Evolutionary conservation across 64 coral and sea anemone species (phyloP).

Genomic region (Exaiptasia diaphana): DNA sequence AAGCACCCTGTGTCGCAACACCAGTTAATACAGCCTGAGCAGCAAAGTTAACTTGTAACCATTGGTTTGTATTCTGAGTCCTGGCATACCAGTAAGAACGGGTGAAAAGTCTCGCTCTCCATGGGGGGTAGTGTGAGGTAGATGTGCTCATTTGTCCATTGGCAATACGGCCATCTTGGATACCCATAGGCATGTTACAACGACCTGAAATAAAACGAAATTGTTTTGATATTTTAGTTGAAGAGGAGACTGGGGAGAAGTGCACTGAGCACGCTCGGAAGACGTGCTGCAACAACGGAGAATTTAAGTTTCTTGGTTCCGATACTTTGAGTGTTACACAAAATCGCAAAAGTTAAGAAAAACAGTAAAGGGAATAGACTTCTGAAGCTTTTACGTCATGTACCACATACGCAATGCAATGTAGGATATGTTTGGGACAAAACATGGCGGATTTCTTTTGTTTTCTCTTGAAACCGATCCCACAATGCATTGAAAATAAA

Average conservation of each 20-base stretch:
- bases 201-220: slow-evolving; percentile 14
- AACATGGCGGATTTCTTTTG: too few relatives aligned
- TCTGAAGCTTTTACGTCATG: too few relatives aligned
- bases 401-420: too few relatives aligned
- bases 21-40: slow-evolving; percentile 38
- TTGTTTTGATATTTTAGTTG: not conserved
- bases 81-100: slow-evolving; percentile 45
- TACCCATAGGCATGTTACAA: slow-evolving; percentile 56
- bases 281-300: too few relatives aligned
- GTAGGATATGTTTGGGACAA: too few relatives aligned
- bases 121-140: slow-evolving; percentile 7
- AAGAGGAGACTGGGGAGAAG: not conserved
- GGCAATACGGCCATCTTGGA: slow-evolving; percentile 43
- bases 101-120: slow-evolving; percentile 33
- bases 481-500: too few relatives aligned
- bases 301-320: too few relatives aligned
- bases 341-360: too few relatives aligned
- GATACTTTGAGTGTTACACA: too few relatives aligned
- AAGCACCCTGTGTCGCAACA: slow-evolving; percentile 72
- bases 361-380: too few relatives aligned
- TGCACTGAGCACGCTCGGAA: too few relatives aligned
- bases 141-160: slow-evolving; percentile 38
- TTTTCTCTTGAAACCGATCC: too few relatives aligned
- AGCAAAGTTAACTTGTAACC: slow-evolving; percentile 57
- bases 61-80: slow-evolving; percentile 19